phyloP scores from a whole-genome alignment of 2,113 vertebrate genomes.

The Gambusia affinis region DNA sequence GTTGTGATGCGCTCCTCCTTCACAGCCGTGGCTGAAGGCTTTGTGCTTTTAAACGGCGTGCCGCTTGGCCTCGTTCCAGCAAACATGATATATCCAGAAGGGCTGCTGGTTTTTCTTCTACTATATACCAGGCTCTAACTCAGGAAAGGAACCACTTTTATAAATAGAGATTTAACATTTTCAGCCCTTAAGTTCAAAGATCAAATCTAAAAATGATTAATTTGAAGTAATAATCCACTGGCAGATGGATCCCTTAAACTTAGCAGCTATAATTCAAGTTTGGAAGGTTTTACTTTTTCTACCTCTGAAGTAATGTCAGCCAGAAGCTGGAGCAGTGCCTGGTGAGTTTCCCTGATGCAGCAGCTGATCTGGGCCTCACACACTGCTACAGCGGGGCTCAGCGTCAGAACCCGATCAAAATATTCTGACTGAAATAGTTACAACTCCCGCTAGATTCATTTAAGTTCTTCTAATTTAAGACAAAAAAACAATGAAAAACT shows the following conservation, averaged over 20 bases:
- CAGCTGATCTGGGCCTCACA: neutral
- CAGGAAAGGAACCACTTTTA: neutral
- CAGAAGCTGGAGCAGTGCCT: neutral
- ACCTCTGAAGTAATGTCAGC: neutral
- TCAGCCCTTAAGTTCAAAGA: neutral
- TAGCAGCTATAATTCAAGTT: neutral
- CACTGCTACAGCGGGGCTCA: neutral
- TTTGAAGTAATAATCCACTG: neutral
- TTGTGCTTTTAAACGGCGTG: neutral
- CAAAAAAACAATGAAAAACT: neutral
- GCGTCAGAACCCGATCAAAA: too few species aligned
- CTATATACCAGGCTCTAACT: neutral
- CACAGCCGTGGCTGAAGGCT: neutral
- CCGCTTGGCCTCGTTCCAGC: neutral
- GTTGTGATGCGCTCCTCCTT: neutral
- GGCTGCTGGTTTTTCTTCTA: neutral
- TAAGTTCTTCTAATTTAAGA: neutral
- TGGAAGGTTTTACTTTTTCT: neutral
- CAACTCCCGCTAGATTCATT: neutral
- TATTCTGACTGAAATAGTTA: neutral
- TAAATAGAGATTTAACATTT: neutral
- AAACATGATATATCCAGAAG: neutral
- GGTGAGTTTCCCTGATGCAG: neutral
- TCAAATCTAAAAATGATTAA: neutral
- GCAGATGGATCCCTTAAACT: neutral